Evolutionary conservation across 2,888 invertebrate species (phyloP), one percentile per base, ranked within the genome.

Genomic region (Pimpla rufipes): DNA sequence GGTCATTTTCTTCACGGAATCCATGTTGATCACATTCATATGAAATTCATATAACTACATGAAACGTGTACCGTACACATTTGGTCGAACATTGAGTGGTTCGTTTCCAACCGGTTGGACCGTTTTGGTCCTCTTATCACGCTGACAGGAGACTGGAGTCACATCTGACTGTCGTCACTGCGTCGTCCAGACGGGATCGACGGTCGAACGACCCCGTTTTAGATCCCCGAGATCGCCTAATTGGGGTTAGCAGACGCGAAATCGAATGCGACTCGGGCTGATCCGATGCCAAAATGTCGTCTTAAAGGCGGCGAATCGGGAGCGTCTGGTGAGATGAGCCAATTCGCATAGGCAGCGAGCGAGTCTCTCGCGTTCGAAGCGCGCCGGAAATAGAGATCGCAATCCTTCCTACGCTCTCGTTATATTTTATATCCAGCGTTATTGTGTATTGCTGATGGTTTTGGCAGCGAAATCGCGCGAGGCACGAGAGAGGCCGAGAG

Each of bases 241-340:
- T 71, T 71, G 71, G 45, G 59, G 45, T 45, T 71, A 71, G 40
- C 70, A 71, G 59, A 71, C 71, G 42, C n/a, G 57, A 71, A 71
- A 59, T 71, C 71, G 71, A 57, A 57, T 71, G 59, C 23, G 68
- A 68, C 62, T 35, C 7, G 16, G 7, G 16, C 5, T 5, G 3
- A 29, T 5, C 29, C 29, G 29, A 5, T 29, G 29, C 29, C 29
- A 29, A 29, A 29, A 29, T 29, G 5, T 29, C 29, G 3, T 29
- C 29, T 29, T 29, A 29, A 29, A 29, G 29, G 29, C 29, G 29
- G 29, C 29, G 29, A 5, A 29, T 45, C 29, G 2, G 3, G 29
- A 29, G 29, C 29, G 29, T 29, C 29, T 5, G 29, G 29, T 29
- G 29, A 29, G n/a, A n/a, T n/a, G 29, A 73, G 47, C 57, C 59